Base-by-base conservation (phyloP, 1,140 invertebrate species). In the Micrasema longulum region DNA sequence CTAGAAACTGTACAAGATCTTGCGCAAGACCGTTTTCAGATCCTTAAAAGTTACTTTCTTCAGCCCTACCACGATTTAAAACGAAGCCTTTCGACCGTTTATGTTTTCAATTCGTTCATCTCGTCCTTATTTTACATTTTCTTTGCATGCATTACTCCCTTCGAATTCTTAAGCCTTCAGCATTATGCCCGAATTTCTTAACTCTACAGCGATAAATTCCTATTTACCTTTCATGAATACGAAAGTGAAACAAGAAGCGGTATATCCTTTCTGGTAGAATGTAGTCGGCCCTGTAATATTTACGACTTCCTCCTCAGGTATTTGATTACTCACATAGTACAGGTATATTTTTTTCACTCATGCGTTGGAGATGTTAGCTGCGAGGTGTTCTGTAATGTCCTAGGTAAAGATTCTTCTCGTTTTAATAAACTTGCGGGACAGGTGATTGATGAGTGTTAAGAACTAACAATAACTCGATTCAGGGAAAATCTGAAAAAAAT, bases 171-270 rank as follows among this genome's bases (percentile, higher is more conserved):
- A 22, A 22, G 20, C 14, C 14, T 12, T 60, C n/a, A 18, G 35
- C 55, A 20, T 41, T 12, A 22, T 23, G 55, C 55, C 20, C 26
- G 41, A 60, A 38, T 20, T 60, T 11, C 55, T 38, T 38, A 60
- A 60, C 55, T 38, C 31, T 60, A 23, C 14, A 41, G 55, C 36
- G 22, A 43, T 60, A 60, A 60, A 60, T 60, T 60, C 41, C 55
- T 60, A 60, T 60, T 60, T 60, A 60, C 55, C 20, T 60, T 60
- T 60, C 55, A 60, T 60, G 55, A 60, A 60, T 60, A 60, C 36
- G 11, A 60, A 38, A 60, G 55, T 38, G 55, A 60, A 60, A 31
- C 26, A 48, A 60, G 7, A 60, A 60, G 55, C 18, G 41, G 38
- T 18, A 60, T 41, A 23, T 22, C 20, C 52, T 26, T 23, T 2